Conservation (phyloP, 2,797 vertebrate species). For the Heteromormyrus szaboi region DNA sequence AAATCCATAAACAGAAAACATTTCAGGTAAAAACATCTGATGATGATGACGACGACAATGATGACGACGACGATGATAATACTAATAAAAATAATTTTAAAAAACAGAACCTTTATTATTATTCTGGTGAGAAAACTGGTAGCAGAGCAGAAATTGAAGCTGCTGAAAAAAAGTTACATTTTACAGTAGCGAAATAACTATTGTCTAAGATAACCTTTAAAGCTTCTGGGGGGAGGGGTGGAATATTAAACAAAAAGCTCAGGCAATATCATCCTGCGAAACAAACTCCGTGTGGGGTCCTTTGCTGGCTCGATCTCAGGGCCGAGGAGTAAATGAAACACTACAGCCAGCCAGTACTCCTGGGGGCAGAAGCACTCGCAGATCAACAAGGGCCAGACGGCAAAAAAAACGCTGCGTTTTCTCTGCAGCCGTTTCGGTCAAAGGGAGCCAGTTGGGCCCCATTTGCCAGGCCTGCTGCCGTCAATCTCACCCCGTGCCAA, state of each 20-base stretch:
- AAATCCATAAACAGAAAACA: not conserved
- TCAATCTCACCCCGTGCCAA: not conserved
- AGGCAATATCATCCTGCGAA: not conserved
- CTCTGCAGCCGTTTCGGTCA: not conserved
- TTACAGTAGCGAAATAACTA: not conserved
- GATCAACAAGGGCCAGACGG: not conserved
- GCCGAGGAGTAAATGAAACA: conserved; percentile 2
- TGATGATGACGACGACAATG: not conserved
- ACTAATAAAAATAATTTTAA: not conserved
- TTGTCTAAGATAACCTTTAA: not conserved
- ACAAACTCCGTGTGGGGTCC: not conserved
- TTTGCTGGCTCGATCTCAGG: not conserved
- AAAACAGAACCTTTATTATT: not conserved
- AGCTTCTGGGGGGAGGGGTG: not conserved
- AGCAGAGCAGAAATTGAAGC: not conserved
- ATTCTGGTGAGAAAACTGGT: not conserved
- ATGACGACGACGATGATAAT: not conserved
- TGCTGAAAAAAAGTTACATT: not conserved
- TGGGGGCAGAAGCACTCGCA: not conserved
- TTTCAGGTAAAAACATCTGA: not conserved
- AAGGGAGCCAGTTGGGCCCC: not conserved
- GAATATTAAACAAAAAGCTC: not conserved
- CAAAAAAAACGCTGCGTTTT: not conserved
- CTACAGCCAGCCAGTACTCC: not conserved
- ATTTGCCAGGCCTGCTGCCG: not conserved